Base-by-base conservation (phyloP, 2,113 vertebrate species). In the Excalfactoria chinensis region DNA sequence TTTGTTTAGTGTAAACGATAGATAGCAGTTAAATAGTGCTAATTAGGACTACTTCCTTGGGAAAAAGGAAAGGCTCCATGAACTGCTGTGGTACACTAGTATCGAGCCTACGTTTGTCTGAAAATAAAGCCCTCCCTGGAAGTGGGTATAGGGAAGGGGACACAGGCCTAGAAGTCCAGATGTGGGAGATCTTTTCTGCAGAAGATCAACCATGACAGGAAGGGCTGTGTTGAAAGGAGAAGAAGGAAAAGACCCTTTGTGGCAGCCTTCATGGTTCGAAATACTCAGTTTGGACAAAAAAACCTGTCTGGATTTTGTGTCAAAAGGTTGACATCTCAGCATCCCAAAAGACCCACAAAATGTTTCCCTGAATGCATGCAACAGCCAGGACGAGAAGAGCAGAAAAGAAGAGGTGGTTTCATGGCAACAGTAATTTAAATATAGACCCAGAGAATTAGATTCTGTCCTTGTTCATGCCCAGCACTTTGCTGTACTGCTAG, bases 201-300 rank as follows among this genome's bases (percentile, higher is more conserved):
- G 72, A 72, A 43, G 16, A 13, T 18, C 25, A 73, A 30, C 19
- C 7, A 13, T 17, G 30, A 88, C 73, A 40, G 21, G 14, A 56
- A 15, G 30, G 13, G 18, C 26, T 59, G 15, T 41, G 30, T 6
- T 84, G 37, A 35, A 43, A 46, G 30, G 0, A 0, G 30, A 84
- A 40, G 40, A 76, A 44, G 13, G 11, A 73, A 20, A 53, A 13
- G 14, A 69, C 18, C 5, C 70, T 13, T 48, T 10, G 7, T 68
- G 21, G 17, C 30, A 46, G 3, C 21, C 30, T 41, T 81, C 12
- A 13, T 51, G 20, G 20, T 20, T 90, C 44, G 23, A 69, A 20
- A 18, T 19, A 35, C 0, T 7, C 23, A 35, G 13, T 9, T n/a
- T 58, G 8, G 12, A 7, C 46, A 64, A 81, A 77, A 44, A 73